Conservation (phyloP, 35 echinoderm and acorn worm species). For the Apostichopus californicus region DNA sequence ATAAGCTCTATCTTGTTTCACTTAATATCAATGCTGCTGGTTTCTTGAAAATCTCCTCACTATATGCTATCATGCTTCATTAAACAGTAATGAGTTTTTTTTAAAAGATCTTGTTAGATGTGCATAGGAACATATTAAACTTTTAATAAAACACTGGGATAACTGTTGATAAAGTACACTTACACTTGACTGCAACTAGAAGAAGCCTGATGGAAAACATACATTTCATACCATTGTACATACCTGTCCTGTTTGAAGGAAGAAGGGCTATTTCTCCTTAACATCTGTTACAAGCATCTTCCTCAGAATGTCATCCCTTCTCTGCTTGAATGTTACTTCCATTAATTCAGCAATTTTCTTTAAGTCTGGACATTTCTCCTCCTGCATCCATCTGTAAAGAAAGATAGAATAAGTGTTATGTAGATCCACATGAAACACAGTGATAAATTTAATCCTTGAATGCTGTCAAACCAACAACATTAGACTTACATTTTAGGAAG, state of each 20-base stretch:
- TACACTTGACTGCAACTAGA: not conserved
- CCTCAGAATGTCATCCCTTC: not conserved
- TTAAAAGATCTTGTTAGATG: too few relatives aligned
- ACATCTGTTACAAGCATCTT: slow-evolving; percentile 29
- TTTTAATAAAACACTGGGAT: too few relatives aligned
- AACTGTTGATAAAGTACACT: not conserved
- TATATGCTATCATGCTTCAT: too few relatives aligned
- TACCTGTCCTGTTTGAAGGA: slow-evolving; percentile 24
- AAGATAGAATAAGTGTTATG: not conserved
- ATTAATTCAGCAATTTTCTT: not conserved
- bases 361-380: slow-evolving; percentile 6
- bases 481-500: not conserved
- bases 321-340: slow-evolving; percentile 30
- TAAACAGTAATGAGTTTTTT: too few relatives aligned
- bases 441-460: not conserved
- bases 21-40: too few relatives aligned
- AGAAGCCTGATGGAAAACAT: not conserved
- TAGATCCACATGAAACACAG: not conserved
- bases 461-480: not conserved
- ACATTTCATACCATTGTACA: not conserved
- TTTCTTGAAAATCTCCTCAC: too few relatives aligned
- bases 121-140: too few relatives aligned
- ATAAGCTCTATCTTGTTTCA: too few relatives aligned
- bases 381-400: slow-evolving; percentile 43
- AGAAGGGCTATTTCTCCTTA: slow-evolving; percentile 17